phyloP scores from a whole-genome alignment of 35 echinoderm and acorn worm genomes.

The Nesometra sesokonis region DNA sequence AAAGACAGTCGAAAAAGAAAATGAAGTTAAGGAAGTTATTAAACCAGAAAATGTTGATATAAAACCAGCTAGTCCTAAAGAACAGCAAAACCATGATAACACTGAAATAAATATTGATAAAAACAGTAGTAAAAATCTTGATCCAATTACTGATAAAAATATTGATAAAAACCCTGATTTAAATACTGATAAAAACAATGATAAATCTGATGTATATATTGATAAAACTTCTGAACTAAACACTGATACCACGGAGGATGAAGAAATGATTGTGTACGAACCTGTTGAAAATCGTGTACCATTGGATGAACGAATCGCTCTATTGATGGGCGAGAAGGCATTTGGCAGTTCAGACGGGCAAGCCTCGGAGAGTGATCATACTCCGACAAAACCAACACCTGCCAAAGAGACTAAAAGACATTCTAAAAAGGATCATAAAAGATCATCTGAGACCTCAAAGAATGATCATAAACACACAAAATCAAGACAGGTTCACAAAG shows the following conservation, averaged over 20 bases:
- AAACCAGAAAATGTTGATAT: background rate
- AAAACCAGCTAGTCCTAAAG: background rate
- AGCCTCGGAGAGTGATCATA: background rate
- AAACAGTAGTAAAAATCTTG: no score
- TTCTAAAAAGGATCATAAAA: background rate
- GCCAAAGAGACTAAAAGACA: background rate
- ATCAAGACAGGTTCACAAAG: no score
- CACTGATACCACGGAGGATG: background rate
- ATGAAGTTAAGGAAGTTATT: background rate
- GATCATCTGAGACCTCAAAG: background rate
- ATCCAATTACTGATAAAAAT: no score
- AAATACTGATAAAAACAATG: no score
- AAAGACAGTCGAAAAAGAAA: background rate
- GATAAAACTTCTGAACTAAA: no score
- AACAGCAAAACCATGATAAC: background rate
- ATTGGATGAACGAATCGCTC: background rate
- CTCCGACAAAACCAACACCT: background rate
- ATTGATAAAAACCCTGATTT: no score
- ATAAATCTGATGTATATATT: no score
- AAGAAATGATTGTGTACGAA: background rate
- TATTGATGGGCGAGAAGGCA: background rate
- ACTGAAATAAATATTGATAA: background rate
- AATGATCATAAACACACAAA: background rate
- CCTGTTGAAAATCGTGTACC: background rate
- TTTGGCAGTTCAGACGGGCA: background rate